Base-by-base conservation (phyloP, 2,113 vertebrate species). In the Dicrurus megarhynchus region DNA sequence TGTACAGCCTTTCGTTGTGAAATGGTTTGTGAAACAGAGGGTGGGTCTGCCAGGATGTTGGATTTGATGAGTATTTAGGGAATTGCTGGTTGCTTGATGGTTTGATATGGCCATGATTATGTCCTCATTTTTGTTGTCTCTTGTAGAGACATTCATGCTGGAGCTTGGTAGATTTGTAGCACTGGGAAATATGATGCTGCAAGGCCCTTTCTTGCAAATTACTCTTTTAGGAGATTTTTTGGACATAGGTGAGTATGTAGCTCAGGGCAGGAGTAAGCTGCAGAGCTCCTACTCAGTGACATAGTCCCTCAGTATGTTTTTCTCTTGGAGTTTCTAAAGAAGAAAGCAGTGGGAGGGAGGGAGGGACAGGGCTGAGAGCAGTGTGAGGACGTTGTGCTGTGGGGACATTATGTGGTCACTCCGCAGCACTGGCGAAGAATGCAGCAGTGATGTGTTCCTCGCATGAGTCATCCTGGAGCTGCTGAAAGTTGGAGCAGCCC, bases 381-480 rank as follows among this genome's bases (percentile, higher is more conserved):
- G 23, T 16, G 27, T 75, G 65, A 63, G 75, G 61, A 56, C 67
- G 20, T 27, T 68, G 27, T n/a, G 42, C 32, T 44, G 24, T 68
- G 35, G 47, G 39, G 76, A 71, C 74, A 41, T 91, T 63, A n/a
- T 16, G 75, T 63, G 57, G 91, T 91, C 87, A 94, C 33, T 91
- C 21, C 59, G 89, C 91, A 94, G 11, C 91, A 87, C 70, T 90
- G 87, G 39, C 1, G 16, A 87, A 65, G 91, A 90, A 93, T 77
- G 82, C 87, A 94, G 82, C 57, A 90, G 59, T 74, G 82, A 39
- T 90, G 10, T 32, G 23, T 80, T 93, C 75, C 67, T 41, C 0
- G 0, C 32, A 12, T 87, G 92, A 96, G 59, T 96, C 92, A 91
- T 33, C 84, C 35, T 75, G 52, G 20, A 84, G 64, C 79, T 78